Conservation (phyloP, 2,113 vertebrate genomes). For the Periophthalmus modestus region DNA sequence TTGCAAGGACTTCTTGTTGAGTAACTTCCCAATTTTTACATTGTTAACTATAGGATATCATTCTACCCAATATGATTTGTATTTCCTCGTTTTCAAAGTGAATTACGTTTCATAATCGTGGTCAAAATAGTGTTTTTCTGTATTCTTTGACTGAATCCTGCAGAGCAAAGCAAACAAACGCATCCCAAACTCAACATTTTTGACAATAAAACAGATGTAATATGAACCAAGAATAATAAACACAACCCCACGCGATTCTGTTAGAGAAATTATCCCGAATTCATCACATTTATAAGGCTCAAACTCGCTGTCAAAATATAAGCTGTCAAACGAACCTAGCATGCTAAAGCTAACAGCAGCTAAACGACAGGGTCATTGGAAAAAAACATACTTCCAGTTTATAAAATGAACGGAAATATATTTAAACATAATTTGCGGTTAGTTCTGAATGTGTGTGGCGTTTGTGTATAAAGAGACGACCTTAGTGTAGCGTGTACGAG, state of each 20-base stretch:
- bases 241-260: neutral
- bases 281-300: neutral
- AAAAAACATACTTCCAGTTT: neutral
- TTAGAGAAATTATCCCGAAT: neutral
- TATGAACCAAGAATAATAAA: neutral
- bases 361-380: neutral
- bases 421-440: neutral
- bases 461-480: neutral
- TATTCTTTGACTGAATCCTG: neutral
- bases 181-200: neutral
- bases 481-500: neutral
- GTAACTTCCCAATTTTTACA: neutral
- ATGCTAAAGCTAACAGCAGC: conserved; percentile 2
- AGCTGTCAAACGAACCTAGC: neutral
- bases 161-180: neutral
- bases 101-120: too few relatives aligned
- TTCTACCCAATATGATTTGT: neutral
- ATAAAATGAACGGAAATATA: neutral
- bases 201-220: neutral
- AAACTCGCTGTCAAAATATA: neutral
- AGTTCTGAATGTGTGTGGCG: neutral
- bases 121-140: too few relatives aligned
- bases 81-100: too few relatives aligned
- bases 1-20: neutral
- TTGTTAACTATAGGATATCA: neutral